Evolutionary conservation across 1,140 invertebrate genomes (phyloP).

Genomic region (Drosophila auraria): DNA sequence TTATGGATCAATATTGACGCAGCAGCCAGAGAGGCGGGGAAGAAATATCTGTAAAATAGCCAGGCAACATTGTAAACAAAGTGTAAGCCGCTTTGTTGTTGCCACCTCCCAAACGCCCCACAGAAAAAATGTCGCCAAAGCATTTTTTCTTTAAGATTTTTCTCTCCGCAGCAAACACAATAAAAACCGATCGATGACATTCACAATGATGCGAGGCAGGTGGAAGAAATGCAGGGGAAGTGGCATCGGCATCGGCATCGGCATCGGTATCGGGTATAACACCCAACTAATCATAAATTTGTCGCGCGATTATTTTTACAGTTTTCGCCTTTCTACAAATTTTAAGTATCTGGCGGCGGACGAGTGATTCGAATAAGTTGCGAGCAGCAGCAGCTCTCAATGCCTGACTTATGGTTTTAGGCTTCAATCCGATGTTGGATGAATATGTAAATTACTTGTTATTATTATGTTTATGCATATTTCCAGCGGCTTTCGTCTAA

Average conservation of each 20-base stretch:
- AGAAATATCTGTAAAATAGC: constrained; percentile 75
- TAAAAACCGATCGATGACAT: constrained; percentile 52
- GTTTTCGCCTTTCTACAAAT: constrained; percentile 67
- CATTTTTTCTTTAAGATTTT: constrained; percentile 64
- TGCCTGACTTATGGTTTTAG: constrained; percentile 75
- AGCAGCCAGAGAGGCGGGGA: constrained; percentile 40
- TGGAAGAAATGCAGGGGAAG: constrained; percentile 30
- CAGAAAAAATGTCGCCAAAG: constrained; percentile 56
- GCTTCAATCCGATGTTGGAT: constrained; percentile 62
- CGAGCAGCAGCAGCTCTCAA: constrained; percentile 14
- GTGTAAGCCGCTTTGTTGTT: constrained; percentile 77
- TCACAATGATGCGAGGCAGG: constrained; percentile 44
- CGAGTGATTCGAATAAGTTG: constrained; percentile 43
- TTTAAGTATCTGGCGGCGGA: constrained; percentile 46
- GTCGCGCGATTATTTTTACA: constrained; percentile 79
- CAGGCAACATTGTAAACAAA: constrained; percentile 83
- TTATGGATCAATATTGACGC: constrained; percentile 83
- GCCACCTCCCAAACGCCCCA: constrained; percentile 38
- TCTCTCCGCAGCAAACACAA: constrained; percentile 44
- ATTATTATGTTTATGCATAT: constrained; percentile 82
- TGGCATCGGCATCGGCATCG: not conserved
- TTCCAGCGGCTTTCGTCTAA: constrained; percentile 54
- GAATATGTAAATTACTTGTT: constrained; percentile 80
- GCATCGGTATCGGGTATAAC: constrained; percentile 7
- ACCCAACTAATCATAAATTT: constrained; percentile 78